Evolutionary conservation across 2,888 invertebrate genomes (phyloP).

Genomic region (Cryptosula pallasiana): DNA sequence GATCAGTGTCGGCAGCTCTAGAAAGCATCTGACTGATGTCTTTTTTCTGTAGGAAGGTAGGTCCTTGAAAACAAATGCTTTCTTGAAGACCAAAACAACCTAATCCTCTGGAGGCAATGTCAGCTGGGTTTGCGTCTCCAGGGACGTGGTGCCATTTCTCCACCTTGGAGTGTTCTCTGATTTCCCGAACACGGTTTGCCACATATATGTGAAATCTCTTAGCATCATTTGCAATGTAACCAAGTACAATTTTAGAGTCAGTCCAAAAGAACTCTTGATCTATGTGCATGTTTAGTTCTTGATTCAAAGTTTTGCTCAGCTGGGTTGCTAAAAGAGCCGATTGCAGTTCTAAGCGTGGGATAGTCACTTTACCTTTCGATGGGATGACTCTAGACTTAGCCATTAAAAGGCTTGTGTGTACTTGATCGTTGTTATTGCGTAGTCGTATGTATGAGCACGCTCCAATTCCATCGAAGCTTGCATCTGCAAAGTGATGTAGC

Average conservation of each 20-base stretch:
- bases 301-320: background rate
- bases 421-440: background rate
- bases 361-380: background rate
- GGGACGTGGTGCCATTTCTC: background rate
- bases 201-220: background rate
- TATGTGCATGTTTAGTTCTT: background rate
- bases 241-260: background rate
- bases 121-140: background rate
- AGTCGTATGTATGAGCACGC: conserved; percentile 18
- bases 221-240: background rate
- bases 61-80: background rate
- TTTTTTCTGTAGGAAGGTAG: background rate
- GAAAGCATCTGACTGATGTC: background rate
- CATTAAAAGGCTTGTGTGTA: conserved; percentile 14
- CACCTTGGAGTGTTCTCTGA: background rate
- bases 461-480: conserved; percentile 1
- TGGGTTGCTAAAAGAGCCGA: background rate
- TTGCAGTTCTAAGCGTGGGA: conserved; percentile 1
- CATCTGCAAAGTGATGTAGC: conserved; percentile 23
- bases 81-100: background rate
- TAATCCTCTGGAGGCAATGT: conserved; percentile 2
- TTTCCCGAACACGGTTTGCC: background rate
- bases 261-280: background rate
- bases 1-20: no score
- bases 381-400: background rate